phyloP scores from a whole-genome alignment of 2,888 invertebrate species.

The Therioaphis trifolii region DNA sequence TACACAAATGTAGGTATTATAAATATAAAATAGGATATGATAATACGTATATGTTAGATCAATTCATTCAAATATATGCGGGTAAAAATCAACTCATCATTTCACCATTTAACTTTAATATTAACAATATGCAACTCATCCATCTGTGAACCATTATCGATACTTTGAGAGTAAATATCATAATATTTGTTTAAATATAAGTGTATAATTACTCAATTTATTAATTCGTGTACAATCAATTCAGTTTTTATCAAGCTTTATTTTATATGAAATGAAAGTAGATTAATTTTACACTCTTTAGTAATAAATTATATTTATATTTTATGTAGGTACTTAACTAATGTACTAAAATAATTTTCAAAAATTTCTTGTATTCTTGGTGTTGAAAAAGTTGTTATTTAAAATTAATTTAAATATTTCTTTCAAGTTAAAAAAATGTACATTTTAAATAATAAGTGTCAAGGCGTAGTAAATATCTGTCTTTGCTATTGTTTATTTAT shows the following conservation, averaged over 20 bases:
- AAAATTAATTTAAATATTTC: slow-evolving; percentile 43
- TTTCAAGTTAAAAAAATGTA: slow-evolving; percentile 30
- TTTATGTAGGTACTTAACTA: neutral
- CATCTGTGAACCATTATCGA: too few species aligned
- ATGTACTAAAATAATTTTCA: slow-evolving; percentile 12
- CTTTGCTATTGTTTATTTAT: neutral
- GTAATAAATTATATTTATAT: neutral
- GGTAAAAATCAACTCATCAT: neutral
- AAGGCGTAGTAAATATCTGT: slow-evolving; percentile 41
- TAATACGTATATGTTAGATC: neutral
- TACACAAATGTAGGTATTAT: slow-evolving; percentile 55
- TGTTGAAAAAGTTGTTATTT: slow-evolving; percentile 25
- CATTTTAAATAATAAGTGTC: slow-evolving; percentile 37
- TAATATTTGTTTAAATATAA: neutral
- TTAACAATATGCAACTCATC: slow-evolving; percentile 16
- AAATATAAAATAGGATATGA: too few species aligned
- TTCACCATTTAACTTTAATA: neutral
- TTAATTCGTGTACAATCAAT: neutral
- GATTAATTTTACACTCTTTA: neutral
- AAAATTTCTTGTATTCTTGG: neutral
- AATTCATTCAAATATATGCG: neutral
- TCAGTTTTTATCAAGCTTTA: neutral
- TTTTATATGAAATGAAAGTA: neutral
- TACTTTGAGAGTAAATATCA: neutral
- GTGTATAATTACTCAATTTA: neutral